These are phyloP conservation scores for Polyodon spathula DNA, from an alignment of 2,113 vertebrate species.

Conservation along the genomic window DNA sequence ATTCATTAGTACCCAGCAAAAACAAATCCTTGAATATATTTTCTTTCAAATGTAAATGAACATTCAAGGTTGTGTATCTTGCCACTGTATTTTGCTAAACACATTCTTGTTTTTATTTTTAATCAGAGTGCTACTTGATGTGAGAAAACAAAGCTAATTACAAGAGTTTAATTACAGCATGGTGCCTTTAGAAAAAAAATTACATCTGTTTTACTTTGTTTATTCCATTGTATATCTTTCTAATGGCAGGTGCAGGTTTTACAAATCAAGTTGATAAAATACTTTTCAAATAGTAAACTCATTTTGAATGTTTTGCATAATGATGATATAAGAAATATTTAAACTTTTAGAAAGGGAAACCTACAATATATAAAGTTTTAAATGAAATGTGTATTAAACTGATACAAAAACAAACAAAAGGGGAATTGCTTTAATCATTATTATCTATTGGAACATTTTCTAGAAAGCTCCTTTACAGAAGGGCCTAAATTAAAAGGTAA, in stretches of 20 bases:
- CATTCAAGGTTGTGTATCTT: not conserved
- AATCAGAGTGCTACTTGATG: conserved; percentile 40
- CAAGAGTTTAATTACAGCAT: conserved; percentile 50
- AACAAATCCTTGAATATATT: not conserved
- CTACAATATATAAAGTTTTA: no score
- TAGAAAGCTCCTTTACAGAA: no score
- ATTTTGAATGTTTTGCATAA: conserved; percentile 27
- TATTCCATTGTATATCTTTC: conserved; percentile 29
- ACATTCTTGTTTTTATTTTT: conserved; percentile 8
- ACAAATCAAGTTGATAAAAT: no score
- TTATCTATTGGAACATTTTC: no score
- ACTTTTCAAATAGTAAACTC: no score
- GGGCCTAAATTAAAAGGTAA: no score
- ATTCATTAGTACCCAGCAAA: not conserved
- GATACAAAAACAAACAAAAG: no score
- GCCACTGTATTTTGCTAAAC: not conserved
- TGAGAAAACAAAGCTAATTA: conserved; percentile 58
- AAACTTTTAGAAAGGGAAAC: not conserved
- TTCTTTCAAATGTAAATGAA: conserved; percentile 15
- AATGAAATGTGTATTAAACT: no score
- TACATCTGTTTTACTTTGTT: conserved; percentile 41
- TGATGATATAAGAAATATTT: conserved; percentile 32
- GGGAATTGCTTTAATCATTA: no score
- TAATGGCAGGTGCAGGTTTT: conserved; percentile 28
- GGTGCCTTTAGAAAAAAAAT: no score